phyloP scores from a whole-genome alignment of 2,113 vertebrate species.

The Aphelocoma coerulescens region DNA sequence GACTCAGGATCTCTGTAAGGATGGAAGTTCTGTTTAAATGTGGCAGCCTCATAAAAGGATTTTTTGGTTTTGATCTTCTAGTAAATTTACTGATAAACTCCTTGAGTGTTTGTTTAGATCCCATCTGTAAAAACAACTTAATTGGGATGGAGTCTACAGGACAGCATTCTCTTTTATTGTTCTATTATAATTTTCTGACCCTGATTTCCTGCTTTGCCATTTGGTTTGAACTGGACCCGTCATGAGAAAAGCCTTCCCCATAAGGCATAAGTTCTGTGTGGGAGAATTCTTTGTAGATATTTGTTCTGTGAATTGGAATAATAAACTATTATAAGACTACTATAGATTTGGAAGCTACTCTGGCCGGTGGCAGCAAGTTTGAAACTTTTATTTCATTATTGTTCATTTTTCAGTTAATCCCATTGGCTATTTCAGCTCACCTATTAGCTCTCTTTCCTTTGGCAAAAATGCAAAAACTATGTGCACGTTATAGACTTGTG shows the following conservation, averaged over 20 bases:
- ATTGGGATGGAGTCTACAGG: not conserved
- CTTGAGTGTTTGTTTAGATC: not conserved
- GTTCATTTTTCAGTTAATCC: not conserved
- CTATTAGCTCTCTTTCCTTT: not conserved
- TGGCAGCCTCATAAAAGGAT: not conserved
- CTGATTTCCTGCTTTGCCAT: conserved; percentile 19
- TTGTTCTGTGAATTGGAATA: conserved; percentile 3
- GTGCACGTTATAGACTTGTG: not conserved
- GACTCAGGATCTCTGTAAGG: not conserved
- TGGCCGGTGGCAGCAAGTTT: not conserved
- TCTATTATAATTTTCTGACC: not conserved
- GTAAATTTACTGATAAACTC: not conserved
- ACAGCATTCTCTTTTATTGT: not conserved
- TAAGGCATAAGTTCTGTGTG: not conserved
- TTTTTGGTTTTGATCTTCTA: not conserved
- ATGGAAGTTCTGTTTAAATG: not conserved
- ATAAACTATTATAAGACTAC: not conserved
- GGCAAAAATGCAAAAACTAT: not conserved
- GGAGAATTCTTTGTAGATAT: not conserved
- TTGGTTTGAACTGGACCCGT: not conserved
- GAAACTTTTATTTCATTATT: not conserved
- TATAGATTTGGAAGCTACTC: not conserved
- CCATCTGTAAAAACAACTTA: not conserved
- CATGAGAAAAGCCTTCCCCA: not conserved
- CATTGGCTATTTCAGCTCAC: not conserved